These are phyloP conservation scores for Zhuqinia jingwanae DNA, from an alignment of 2,888 invertebrate genomes.

Conservation along the genomic window DNA sequence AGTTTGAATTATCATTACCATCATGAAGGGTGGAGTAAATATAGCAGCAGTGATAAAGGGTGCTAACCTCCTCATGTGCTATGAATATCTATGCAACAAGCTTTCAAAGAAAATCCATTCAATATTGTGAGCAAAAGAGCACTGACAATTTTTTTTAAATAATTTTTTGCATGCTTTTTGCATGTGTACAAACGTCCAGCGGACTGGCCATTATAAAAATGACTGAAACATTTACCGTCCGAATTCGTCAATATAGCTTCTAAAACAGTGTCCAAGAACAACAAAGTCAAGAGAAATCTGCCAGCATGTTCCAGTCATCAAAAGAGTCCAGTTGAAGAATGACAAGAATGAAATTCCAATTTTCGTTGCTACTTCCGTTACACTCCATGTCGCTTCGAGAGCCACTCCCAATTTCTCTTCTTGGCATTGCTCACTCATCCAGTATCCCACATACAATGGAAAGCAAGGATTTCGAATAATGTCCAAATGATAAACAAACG, in stretches of 20 bases:
- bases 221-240: background rate
- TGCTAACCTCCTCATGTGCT: background rate
- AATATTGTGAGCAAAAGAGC: too few relatives aligned
- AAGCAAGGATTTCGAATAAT: constrained; percentile 45
- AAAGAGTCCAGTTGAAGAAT: constrained; percentile 18
- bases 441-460: constrained; percentile 36
- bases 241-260: background rate
- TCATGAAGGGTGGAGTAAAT: too few relatives aligned
- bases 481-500: constrained; percentile 30
- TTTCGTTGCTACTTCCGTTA: constrained; percentile 5
- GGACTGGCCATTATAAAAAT: too few relatives aligned
- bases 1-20: too few relatives aligned
- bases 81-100: too few relatives aligned
- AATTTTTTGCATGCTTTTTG: too few relatives aligned
- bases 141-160: too few relatives aligned
- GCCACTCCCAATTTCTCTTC: background rate
- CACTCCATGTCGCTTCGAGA: background rate
- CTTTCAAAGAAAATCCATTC: too few relatives aligned
- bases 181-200: too few relatives aligned
- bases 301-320: constrained; percentile 4
- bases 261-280: background rate
- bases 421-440: constrained; percentile 14
- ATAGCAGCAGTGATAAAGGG: too few relatives aligned
- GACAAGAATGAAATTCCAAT: background rate
- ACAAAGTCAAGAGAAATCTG: background rate